Base-by-base conservation (phyloP, 2,888 invertebrate genomes). In the Metallyticus violacea region DNA sequence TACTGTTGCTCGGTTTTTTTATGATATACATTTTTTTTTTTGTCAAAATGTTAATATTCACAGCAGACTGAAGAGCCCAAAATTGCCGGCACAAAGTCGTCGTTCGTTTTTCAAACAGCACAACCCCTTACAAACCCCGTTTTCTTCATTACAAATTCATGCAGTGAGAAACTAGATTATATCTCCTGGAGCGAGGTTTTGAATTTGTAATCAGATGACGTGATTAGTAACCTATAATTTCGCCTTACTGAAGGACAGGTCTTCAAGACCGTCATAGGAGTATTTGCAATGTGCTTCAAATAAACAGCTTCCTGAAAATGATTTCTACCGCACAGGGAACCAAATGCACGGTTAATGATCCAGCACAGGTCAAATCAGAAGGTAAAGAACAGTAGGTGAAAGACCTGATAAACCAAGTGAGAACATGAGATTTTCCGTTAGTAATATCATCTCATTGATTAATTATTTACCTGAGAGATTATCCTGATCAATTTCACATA, bases 221-320 rank as follows among this genome's bases (percentile, higher is more conserved):
- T 83, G 83, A 77, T 77, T 83, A 83, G 76, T 83, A 83, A 77
- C 83, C 83, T 83, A 77, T 83, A 77, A 83, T 83, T 83, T 83
- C 83, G 40, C 40, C 22, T 22, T 62, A 6, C 7, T 62, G 40
- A 62, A 62, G 40, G 40, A 62, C 40, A 62, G 40, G 40, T 62
- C 40, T 62, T 62, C 40, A 62, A 62, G 40, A 62, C 1, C 40
- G 40, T 62, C 40, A 22, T 62, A 62, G 15, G 40, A 62, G 40
- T 62, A 62, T 62, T 62, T 62, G 40, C 40, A 62, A 62, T 62
- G 40, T 62, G 40, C 15, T 22, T 62, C 40, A 62, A 62, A 62
- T 62, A 62, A 62, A 62, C 40, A 62, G 40, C 40, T 62, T 62
- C 40, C 40, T 62, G 40, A 15, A 62, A 62, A 62, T 62, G 40